phyloP scores from a whole-genome alignment of 1,140 invertebrate genomes.

The Lucilia cuprina region DNA sequence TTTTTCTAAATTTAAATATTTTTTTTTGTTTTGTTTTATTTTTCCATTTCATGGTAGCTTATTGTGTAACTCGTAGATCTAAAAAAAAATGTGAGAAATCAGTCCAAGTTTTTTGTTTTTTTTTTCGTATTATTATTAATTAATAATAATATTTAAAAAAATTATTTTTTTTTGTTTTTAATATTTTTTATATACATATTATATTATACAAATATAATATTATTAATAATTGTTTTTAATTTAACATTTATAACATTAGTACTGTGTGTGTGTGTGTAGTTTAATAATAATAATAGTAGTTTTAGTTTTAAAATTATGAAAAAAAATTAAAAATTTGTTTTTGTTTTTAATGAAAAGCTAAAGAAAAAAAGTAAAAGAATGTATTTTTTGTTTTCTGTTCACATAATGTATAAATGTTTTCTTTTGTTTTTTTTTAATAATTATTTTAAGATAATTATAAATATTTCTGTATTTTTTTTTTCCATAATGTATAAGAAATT shows the following conservation, averaged over 20 bases:
- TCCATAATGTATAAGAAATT: conserved; percentile 14
- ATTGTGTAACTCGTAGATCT: conserved; percentile 34
- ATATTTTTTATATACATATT: not conserved
- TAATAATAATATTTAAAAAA: conserved; percentile 23
- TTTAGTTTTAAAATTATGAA: not conserved
- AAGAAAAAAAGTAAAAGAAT: conserved; percentile 22
- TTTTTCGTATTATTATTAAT: conserved; percentile 21
- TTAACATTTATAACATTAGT: conserved; percentile 14
- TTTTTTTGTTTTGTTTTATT: not conserved
- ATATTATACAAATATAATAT: conserved; percentile 5
- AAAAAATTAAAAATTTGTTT: not conserved
- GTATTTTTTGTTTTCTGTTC: not conserved
- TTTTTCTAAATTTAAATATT: not conserved
- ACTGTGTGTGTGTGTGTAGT: not conserved
- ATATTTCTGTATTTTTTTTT: conserved; percentile 11
- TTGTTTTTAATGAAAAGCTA: not conserved
- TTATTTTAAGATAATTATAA: not conserved
- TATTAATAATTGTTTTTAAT: not conserved
- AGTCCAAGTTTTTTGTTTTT: conserved; percentile 32
- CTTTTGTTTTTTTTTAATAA: not conserved
- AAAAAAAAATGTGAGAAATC: conserved; percentile 34
- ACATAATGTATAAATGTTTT: not conserved
- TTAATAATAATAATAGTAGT: not conserved
- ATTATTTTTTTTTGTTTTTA: not conserved
- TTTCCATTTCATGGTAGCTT: conserved; percentile 32